These are phyloP conservation scores for Dicrostonyx torquatus DNA, from an alignment of 2,797 vertebrate genomes.

Conservation along the genomic window DNA sequence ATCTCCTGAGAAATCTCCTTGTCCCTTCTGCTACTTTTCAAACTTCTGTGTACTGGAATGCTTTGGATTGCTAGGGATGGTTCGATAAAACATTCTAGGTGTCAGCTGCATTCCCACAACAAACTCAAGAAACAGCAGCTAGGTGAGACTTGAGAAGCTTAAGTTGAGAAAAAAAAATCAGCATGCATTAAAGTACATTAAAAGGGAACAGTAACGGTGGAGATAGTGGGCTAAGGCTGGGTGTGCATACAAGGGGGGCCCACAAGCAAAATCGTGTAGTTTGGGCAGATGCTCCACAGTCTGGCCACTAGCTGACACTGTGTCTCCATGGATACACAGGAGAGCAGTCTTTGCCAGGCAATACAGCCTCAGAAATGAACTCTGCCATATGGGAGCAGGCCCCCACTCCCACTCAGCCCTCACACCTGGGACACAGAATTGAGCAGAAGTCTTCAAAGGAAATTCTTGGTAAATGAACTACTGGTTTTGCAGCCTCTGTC, in stretches of 20 bases:
- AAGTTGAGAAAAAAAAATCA: neutral
- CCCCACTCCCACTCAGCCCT: neutral
- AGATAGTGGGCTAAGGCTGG: fast-evolving
- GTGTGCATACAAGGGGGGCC: fast-evolving
- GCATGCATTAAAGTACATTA: fast-evolving
- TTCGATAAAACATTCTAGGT: fast-evolving
- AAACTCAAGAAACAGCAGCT: neutral
- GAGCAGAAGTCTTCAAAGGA: constrained; percentile 28
- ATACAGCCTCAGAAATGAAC: constrained; percentile 11
- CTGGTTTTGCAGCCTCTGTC: constrained; percentile 1
- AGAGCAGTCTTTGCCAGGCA: neutral
- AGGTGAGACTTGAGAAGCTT: fast-evolving
- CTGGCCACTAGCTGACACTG: neutral
- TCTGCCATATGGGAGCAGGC: neutral
- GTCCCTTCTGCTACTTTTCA: neutral
- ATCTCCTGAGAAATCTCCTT: neutral
- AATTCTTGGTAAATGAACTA: neutral
- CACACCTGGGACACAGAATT: neutral
- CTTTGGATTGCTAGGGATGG: neutral
- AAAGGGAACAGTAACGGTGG: fast-evolving
- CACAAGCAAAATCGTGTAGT: fast-evolving
- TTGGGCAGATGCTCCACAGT: fast-evolving
- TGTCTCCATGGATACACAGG: neutral
- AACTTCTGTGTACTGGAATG: neutral
- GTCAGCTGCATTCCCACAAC: neutral